Conservation (phyloP, 2,888 invertebrate species). For the Pandemis corylana region DNA sequence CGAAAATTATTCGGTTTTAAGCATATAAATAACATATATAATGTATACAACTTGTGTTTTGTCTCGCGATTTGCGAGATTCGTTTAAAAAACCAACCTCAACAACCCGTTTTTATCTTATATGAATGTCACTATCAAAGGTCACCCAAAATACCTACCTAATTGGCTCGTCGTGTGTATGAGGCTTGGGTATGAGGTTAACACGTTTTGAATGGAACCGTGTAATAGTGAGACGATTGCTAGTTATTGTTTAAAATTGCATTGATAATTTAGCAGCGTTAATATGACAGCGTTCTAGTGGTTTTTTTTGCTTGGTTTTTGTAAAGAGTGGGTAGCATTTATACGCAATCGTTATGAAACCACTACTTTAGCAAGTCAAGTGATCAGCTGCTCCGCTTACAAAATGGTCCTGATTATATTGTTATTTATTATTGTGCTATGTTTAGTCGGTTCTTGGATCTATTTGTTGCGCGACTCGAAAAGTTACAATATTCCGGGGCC, state of each 20-base stretch:
- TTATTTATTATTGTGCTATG: conserved; percentile 39
- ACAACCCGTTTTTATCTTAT: no score
- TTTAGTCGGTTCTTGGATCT: conserved; percentile 57
- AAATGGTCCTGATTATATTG: conserved; percentile 46
- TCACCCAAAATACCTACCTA: neutral
- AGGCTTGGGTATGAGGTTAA: no score
- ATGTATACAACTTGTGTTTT: no score
- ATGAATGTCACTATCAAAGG: neutral
- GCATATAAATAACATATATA: no score
- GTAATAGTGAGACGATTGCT: neutral
- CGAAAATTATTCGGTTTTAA: no score
- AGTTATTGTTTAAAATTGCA: neutral
- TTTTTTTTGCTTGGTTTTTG: no score
- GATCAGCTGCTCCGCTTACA: conserved; percentile 7
- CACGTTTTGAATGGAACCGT: neutral
- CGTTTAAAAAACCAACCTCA: no score
- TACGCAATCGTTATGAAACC: neutral
- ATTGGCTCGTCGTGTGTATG: no score
- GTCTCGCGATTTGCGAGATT: no score
- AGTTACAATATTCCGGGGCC: conserved; percentile 64
- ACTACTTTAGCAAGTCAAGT: no score
- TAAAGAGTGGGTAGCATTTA: neutral
- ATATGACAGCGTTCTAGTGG: neutral
- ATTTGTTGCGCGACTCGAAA: conserved; percentile 52
- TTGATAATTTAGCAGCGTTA: neutral